Conservation (phyloP, 2,113 vertebrate species). For the Fulmarus glacialis region DNA sequence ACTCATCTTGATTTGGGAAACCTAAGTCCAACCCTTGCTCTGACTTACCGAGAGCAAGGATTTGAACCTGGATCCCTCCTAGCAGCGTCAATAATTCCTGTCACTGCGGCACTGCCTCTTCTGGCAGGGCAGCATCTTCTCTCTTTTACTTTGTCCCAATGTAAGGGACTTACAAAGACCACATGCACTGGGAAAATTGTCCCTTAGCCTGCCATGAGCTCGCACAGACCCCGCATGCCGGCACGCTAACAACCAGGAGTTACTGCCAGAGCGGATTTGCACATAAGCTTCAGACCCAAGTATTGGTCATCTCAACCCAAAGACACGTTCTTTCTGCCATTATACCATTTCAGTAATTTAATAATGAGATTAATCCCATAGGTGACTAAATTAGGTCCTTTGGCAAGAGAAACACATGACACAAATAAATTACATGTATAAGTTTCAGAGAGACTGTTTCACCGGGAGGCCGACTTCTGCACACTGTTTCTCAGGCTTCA, state of each 20-base stretch:
- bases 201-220: neutral
- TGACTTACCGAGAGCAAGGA: neutral
- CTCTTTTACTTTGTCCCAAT: neutral
- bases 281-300: neutral
- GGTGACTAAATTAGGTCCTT: neutral
- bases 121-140: neutral
- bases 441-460: neutral
- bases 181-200: neutral
- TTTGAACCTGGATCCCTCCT: neutral
- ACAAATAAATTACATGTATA: neutral
- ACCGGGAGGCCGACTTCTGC: neutral
- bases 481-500: neutral
- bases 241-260: rapidly evolving
- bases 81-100: neutral
- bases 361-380: neutral
- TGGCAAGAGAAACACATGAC: neutral
- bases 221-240: rapidly evolving
- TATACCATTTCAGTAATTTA: neutral
- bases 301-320: neutral
- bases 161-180: neutral
- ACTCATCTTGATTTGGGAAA: neutral
- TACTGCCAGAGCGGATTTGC: neutral
- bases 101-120: neutral
- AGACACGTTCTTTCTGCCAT: neutral
- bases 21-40: neutral